phyloP scores from a whole-genome alignment of 2,888 invertebrate genomes.

The Conchocele bisecta region DNA sequence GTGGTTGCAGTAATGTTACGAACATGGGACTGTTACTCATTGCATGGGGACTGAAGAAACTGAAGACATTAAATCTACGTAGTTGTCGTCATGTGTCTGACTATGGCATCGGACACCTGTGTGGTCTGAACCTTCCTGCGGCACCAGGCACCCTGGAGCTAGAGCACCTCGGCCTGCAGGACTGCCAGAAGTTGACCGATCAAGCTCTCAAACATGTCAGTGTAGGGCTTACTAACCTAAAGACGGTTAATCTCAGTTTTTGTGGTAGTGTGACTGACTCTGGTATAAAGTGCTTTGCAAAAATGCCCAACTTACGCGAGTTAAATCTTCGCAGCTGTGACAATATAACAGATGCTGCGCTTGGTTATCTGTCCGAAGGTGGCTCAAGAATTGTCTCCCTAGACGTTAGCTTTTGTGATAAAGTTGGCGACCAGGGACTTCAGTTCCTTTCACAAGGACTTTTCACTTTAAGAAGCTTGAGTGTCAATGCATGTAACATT shows the following conservation, averaged over 20 bases:
- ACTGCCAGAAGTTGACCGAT: conserved; percentile 96
- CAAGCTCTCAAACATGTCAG: conserved; percentile 94
- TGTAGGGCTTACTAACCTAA: conserved; percentile 90
- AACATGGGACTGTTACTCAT: conserved; percentile 93
- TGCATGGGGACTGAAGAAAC: conserved; percentile 93
- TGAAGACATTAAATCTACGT: conserved; percentile 92
- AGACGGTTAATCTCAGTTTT: conserved; percentile 95
- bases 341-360: conserved; percentile 95
- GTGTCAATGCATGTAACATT: conserved; percentile 94
- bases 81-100: conserved; percentile 97
- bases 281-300: conserved; percentile 93
- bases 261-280: conserved; percentile 97
- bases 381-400: conserved; percentile 90
- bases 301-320: conserved; percentile 92
- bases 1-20: conserved; percentile 95
- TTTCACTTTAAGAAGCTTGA: conserved; percentile 91
- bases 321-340: conserved; percentile 96
- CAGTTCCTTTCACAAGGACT: conserved; percentile 95
- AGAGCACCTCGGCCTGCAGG: conserved; percentile 94
- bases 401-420: conserved; percentile 98
- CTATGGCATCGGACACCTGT: conserved; percentile 93
- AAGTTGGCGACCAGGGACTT: conserved; percentile 95
- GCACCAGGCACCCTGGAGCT: conserved; percentile 86
- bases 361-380: conserved; percentile 95
- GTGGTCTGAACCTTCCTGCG: conserved; percentile 79